Conservation (phyloP, 2,113 vertebrate genomes). For the Brienomyrus longianalis region DNA sequence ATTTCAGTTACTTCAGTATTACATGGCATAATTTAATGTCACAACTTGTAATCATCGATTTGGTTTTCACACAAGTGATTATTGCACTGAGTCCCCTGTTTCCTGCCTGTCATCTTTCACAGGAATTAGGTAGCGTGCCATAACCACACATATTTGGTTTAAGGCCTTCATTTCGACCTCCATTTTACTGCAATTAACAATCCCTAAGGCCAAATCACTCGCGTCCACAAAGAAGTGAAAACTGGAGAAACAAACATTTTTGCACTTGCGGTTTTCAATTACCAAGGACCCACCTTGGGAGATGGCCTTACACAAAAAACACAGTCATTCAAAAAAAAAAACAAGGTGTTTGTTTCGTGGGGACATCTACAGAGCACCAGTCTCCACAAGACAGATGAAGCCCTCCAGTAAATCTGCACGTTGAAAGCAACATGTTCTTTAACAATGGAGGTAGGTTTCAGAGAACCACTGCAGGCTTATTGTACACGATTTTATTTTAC, state of each 20-base stretch:
- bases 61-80: neutral
- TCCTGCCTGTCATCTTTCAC: neutral
- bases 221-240: neutral
- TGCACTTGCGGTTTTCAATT: neutral
- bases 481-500: neutral
- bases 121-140: neutral
- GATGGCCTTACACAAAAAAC: neutral
- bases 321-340: neutral
- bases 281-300: neutral
- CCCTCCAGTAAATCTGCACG: neutral
- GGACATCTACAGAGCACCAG: neutral
- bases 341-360: neutral
- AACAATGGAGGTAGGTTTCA: neutral
- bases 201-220: neutral
- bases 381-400: neutral
- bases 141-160: neutral
- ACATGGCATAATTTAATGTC: neutral
- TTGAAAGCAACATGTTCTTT: neutral
- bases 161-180: neutral
- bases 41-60: neutral
- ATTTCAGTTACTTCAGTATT: neutral
- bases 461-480: neutral
- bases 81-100: neutral
- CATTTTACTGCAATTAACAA: neutral
- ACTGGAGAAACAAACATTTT: neutral